phyloP scores from a whole-genome alignment of 2,888 invertebrate genomes.

The Pristionchus fissidentatus region DNA sequence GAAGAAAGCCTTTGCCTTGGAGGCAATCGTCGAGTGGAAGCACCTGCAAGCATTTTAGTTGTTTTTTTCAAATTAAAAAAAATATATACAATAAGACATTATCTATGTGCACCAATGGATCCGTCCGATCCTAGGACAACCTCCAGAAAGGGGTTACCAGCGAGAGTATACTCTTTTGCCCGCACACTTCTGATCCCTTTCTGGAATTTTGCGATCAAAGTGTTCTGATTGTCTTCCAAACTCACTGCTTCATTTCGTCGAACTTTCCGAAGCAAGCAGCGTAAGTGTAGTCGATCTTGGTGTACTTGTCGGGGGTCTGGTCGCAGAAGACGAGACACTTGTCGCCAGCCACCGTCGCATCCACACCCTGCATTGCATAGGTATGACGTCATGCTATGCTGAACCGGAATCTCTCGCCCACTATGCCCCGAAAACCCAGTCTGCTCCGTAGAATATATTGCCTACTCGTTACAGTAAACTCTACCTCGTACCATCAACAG shows the following conservation, averaged over 20 bases:
- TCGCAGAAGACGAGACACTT: constrained; percentile 28
- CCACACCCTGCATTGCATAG: background rate
- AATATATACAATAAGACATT: background rate
- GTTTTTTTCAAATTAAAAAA: background rate
- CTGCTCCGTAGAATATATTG: too few relatives aligned
- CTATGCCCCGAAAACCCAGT: too few relatives aligned
- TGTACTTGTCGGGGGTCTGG: constrained; percentile 29
- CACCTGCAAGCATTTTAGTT: background rate
- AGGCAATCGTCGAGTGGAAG: constrained; percentile 10
- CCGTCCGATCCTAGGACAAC: too few relatives aligned
- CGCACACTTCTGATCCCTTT: background rate
- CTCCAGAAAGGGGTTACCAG: background rate
- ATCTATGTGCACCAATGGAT: too few relatives aligned
- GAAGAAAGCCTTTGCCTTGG: constrained; percentile 34
- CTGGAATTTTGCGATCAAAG: background rate
- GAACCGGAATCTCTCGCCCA: too few relatives aligned
- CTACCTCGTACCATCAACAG: too few relatives aligned
- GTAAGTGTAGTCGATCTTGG: constrained; percentile 30
- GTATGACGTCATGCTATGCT: too few relatives aligned
- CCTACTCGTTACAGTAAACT: too few relatives aligned
- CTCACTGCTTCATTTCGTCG: constrained; percentile 39
- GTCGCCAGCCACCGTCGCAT: background rate
- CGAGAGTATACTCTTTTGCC: background rate
- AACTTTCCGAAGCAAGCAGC: constrained; percentile 36
- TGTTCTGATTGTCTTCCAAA: too few relatives aligned